Evolutionary conservation across 2,113 vertebrate genomes (phyloP).

Genomic region (Tympanuchus pallidicinctus): DNA sequence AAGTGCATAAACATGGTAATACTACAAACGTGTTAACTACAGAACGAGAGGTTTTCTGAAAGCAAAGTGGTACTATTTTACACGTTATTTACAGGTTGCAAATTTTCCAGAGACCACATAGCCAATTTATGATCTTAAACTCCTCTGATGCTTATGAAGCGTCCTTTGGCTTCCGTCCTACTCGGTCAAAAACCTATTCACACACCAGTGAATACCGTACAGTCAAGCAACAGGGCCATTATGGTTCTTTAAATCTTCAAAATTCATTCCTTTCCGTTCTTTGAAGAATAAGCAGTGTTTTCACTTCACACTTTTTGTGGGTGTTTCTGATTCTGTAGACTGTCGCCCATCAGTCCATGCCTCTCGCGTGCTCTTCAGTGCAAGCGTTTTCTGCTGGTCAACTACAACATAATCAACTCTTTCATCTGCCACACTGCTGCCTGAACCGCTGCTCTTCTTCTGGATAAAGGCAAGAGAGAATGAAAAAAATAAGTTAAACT

Average conservation of each 20-base stretch:
- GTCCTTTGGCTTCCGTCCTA: slow-evolving; percentile 31
- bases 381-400: slow-evolving; percentile 95
- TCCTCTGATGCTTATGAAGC: slow-evolving; percentile 18
- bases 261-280: not conserved
- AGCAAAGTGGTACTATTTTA: slow-evolving; percentile 67
- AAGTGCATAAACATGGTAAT: slow-evolving; percentile 85
- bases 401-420: slow-evolving; percentile 98
- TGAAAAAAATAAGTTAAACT: not conserved
- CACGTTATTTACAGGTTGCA: slow-evolving; percentile 76
- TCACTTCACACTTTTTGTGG: slow-evolving; percentile 92
- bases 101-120: slow-evolving; percentile 70
- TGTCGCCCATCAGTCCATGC: slow-evolving; percentile 97
- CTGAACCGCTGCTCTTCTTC: slow-evolving; percentile 93
- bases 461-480: slow-evolving; percentile 45
- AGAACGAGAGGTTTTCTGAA: slow-evolving; percentile 68
- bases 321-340: slow-evolving; percentile 92
- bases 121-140: slow-evolving; percentile 50
- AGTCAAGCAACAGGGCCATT: not conserved
- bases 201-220: not conserved
- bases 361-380: slow-evolving; percentile 94
- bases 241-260: slow-evolving; percentile 26
- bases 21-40: slow-evolving; percentile 79
- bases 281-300: not conserved
- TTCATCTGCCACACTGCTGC: slow-evolving; percentile 90
- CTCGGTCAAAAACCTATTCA: not conserved